Evolutionary conservation across 2,888 invertebrate species (phyloP).

Genomic region (Caenorhabditis sp.): DNA sequence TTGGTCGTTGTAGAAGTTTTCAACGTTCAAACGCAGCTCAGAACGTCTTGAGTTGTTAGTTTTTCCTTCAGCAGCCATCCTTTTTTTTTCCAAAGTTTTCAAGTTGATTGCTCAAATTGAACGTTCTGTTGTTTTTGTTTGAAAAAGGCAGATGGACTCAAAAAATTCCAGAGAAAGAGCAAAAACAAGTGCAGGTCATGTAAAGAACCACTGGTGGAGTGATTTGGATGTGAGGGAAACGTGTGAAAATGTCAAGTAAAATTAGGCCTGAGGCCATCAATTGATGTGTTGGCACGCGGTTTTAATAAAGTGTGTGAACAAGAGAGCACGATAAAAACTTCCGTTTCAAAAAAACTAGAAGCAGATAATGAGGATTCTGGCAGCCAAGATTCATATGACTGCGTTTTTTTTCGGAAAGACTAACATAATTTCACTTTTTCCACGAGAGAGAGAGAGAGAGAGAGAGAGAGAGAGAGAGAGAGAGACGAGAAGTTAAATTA

Average conservation of each 20-base stretch:
- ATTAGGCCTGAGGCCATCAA: constrained; percentile 52
- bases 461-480: no score
- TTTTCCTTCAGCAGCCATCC: constrained; percentile 16
- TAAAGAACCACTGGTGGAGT: not conserved
- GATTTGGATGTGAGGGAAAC: not conserved
- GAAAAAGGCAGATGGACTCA: not conserved
- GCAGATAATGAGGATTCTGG: not conserved
- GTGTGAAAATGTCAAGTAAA: constrained; percentile 6
- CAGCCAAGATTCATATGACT: not conserved
- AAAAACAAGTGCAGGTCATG: not conserved
- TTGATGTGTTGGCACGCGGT: constrained; percentile 25
- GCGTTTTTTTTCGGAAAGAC: not conserved
- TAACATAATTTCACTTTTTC: constrained; percentile 2
- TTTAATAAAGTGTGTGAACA: constrained; percentile 40
- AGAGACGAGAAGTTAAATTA: not conserved
- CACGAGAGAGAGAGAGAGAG: no score
- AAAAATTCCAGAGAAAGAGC: not conserved
- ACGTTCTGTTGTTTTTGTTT: no score
- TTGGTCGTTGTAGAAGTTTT: constrained; percentile 63
- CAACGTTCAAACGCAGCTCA: constrained; percentile 67
- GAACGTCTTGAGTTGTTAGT: constrained; percentile 35
- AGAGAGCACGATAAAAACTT: not conserved
- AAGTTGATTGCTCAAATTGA: not conserved
- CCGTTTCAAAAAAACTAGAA: constrained; percentile 1
- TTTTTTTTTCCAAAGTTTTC: constrained; percentile 8